Evolutionary conservation across 2,888 invertebrate species (phyloP), one percentile per base, ranked within the genome.

Genomic region (Phyto melanocephala): DNA sequence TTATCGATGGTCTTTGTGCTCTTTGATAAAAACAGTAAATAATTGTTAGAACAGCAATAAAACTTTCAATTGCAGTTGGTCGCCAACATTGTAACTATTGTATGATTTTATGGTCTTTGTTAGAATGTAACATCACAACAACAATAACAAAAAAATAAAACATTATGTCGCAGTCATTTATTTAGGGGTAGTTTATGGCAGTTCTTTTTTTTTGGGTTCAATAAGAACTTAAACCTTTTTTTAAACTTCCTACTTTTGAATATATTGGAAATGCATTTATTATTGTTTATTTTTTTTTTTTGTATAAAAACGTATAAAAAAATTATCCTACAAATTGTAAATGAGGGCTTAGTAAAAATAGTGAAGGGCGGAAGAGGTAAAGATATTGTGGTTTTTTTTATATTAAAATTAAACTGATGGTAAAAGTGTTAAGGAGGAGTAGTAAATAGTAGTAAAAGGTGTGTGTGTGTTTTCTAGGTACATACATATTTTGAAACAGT

Each of bases 271-370:
- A 58, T 52, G 54, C 60, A 70, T 62, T 50, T 35, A 47, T 70
- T 45, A 70, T 77, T 62, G 68, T 37, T 77, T 70, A 54, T 65
- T 65, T 42, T 5, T 28, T 28, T 3, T 28, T 28, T 28, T 28
- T 6, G 28, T 5, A 62, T 17, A 74, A 42, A 13, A 40, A 47
- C 50, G 40, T 56, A 78, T 65, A 50, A 78, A 62, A n/a, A 78
- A 72, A 79, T 72, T 58, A 72, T 79, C 65, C 79, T 72, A 63
- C 10, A 28, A 67, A 75, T n/a, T 10, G 1, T 47, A 71, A 52
- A 65, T 65, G 47, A 37, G 22, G 20, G 42, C 24, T 50, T 40
- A 76, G 13, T 22, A 28, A 35, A 11, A 33, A 33, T 28, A 6
- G 22, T 2, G 20, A 20, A 45, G 58, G 58, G 72, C 72, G 65